phyloP scores from a whole-genome alignment of 2,797 vertebrate species.

The Argya squamiceps region DNA sequence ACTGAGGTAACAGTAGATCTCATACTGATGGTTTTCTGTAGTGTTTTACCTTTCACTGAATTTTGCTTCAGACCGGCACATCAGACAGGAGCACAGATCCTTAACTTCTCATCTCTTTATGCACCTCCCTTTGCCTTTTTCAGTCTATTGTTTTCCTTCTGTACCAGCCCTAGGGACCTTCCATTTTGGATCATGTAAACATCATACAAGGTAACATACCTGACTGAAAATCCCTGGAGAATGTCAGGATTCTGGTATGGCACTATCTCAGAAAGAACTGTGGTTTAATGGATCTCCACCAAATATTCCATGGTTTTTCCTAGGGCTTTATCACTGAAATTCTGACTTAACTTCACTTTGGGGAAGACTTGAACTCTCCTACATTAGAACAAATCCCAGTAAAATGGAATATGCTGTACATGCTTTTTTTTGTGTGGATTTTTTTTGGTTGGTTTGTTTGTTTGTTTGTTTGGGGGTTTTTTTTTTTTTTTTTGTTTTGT shows the following conservation, averaged over 20 bases:
- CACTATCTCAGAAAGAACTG: not conserved
- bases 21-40: not conserved
- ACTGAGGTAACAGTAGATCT: not conserved
- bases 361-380: not conserved
- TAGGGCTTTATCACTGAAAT: not conserved
- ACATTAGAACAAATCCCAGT: not conserved
- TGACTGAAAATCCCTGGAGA: not conserved
- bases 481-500: too few species aligned
- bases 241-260: not conserved
- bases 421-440: not conserved
- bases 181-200: not conserved
- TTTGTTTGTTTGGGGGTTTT: too few species aligned
- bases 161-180: not conserved
- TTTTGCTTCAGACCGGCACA: not conserved
- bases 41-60: not conserved
- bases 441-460: too few species aligned
- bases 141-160: not conserved
- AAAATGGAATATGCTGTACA: not conserved
- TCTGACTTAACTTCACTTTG: not conserved
- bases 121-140: not conserved
- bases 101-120: not conserved
- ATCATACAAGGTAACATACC: rapidly evolving
- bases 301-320: not conserved
- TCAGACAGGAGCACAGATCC: not conserved
- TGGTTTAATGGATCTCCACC: not conserved